Conservation (phyloP, 1,140 invertebrate species). For the Drosophila paulistorum region DNA sequence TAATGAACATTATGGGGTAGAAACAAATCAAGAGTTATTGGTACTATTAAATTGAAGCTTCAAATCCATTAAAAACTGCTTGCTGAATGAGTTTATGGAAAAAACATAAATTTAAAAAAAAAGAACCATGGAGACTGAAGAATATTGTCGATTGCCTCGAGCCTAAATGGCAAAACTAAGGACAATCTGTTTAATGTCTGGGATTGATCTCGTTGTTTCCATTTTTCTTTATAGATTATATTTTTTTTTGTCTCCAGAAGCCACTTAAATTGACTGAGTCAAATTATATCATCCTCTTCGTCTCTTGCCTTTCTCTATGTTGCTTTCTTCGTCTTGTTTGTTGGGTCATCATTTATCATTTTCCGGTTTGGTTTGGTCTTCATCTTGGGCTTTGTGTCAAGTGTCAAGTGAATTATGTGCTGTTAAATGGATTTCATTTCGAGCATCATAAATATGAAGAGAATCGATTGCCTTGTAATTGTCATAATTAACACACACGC, state of each 20-base stretch:
- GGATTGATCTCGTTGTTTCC: too few relatives aligned
- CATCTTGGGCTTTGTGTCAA: constrained; percentile 6
- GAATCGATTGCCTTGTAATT: constrained; percentile 54
- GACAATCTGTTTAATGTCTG: background rate
- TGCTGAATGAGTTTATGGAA: background rate
- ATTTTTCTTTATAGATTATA: background rate
- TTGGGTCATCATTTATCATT: constrained; percentile 13
- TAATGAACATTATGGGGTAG: background rate
- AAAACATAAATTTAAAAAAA: too few relatives aligned
- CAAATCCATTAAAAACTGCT: background rate
- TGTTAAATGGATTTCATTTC: constrained; percentile 49
- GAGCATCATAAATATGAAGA: constrained; percentile 38
- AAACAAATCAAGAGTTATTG: background rate
- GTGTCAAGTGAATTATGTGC: constrained; percentile 53
- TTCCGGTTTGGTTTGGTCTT: background rate
- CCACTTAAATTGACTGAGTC: background rate
- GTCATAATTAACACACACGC: constrained; percentile 50
- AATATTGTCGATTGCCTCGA: background rate
- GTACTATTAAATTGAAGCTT: background rate
- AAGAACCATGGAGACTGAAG: too few relatives aligned
- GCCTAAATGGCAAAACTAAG: background rate
- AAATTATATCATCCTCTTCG: background rate
- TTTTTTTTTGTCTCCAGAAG: background rate
- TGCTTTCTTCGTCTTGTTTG: constrained; percentile 12
- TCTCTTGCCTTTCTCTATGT: background rate